Evolutionary conservation across 64 coral and sea anemone species (phyloP).

Genomic region (Dendrophyllia cribrosa): DNA sequence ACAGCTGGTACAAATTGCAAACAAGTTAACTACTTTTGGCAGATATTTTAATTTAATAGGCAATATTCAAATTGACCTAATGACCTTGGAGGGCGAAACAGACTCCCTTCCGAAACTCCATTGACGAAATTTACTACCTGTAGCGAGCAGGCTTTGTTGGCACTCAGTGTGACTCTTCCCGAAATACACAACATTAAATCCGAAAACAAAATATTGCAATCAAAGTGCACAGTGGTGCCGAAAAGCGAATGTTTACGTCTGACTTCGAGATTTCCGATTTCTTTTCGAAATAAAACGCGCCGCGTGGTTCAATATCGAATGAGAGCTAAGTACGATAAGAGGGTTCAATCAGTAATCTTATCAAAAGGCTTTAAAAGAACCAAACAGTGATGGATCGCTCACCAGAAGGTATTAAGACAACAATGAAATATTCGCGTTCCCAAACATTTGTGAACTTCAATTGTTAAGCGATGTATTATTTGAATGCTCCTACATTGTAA

Average conservation of each 20-base stretch:
- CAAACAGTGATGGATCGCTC: not conserved
- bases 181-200: not conserved
- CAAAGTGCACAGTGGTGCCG: not conserved
- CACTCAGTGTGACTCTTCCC: not conserved
- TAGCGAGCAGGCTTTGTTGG: not conserved
- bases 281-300: not conserved
- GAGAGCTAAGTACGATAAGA: not conserved
- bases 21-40: no score
- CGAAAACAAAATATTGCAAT: not conserved
- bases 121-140: not conserved
- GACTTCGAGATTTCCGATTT: not conserved
- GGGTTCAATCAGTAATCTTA: constrained; percentile 10
- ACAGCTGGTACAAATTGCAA: not conserved
- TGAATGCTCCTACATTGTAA: not conserved
- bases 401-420: not conserved
- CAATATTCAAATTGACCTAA: not conserved
- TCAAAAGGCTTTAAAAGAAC: not conserved
- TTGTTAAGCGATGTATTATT: no score
- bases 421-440: not conserved
- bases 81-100: constrained; percentile 1
- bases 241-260: not conserved
- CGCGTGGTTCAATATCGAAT: not conserved
- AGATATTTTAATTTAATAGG: not conserved
- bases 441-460: no score
- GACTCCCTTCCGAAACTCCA: constrained; percentile 6